Evolutionary conservation across 2,113 vertebrate species (phyloP), one percentile per base, ranked within the genome.

Genomic region (Montifringilla adamsi): DNA sequence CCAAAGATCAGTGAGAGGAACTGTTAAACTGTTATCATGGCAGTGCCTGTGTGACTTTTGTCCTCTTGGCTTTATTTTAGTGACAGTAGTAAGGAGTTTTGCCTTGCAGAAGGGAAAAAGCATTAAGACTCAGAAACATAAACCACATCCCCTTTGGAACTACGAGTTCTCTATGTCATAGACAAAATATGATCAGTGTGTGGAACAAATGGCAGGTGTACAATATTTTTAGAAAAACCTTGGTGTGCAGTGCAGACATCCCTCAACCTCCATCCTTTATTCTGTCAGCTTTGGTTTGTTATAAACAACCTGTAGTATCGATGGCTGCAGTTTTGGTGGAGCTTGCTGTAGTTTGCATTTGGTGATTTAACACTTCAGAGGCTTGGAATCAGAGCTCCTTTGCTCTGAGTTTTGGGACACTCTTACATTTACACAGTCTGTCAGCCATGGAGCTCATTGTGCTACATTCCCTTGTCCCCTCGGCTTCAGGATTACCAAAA

Each of bases 161-260:
- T 82, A 16, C 0, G 49, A 89, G 96, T 56, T 77, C 95, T 96
- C 93, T 96, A 94, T 87, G 92, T 98, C 97, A 98, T 78, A 82
- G 97, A 96, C 95, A 97, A 98, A 98, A 94, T 97, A 98, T 96
- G 97, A 96, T 97, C 96, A 85, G 95, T 89, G 96, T 96, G 96
- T 8, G 27, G 78, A 97, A 95, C 41, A 50, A 87, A 94, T 94
- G 97, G 96, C 97, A 97, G 96, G 97, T 97, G 96, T 97, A 92
- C 97, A 95, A 97, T 98, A 98, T 98, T 98, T 98, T 98, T 98
- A 97, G 97, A 97, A 88, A 96, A 97, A 94, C 80, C 94, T 97
- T 97, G 96, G 97, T 67, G 0, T 83, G 62, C 58, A 64, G 41
- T 9, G 35, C 84, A 83, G 94, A 66, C 80, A 20, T 20, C 80